Evolutionary conservation across 2,888 invertebrate species (phyloP).

Genomic region (Amblyteles armatorius): DNA sequence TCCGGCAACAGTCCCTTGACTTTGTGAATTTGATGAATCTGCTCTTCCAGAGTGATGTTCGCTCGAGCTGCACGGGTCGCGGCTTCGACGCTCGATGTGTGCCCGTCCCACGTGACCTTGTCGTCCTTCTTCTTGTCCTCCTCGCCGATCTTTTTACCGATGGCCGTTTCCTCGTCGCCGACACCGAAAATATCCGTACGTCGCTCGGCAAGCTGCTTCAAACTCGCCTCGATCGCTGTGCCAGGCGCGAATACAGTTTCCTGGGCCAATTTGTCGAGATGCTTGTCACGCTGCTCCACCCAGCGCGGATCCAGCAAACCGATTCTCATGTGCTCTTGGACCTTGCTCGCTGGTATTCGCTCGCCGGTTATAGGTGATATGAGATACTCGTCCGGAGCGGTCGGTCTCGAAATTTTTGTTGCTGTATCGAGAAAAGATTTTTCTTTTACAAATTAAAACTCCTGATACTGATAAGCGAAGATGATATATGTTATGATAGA

Average conservation of each 20-base stretch:
- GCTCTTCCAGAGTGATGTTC: conserved; percentile 97
- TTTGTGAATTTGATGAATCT: conserved; percentile 98
- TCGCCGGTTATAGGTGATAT: conserved; percentile 99
- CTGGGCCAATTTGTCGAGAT: conserved; percentile 96
- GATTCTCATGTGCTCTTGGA: conserved; percentile 99
- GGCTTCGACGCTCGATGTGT: conserved; percentile 98
- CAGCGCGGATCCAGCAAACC: conserved; percentile 98
- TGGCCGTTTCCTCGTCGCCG: conserved; percentile 99
- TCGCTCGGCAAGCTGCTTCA: conserved; percentile 98
- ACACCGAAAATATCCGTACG: conserved; percentile 99
- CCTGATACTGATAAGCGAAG: neutral
- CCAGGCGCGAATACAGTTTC: conserved; percentile 93
- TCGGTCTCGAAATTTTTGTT: conserved; percentile 87
- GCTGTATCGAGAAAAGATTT: conserved; percentile 75
- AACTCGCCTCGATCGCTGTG: conserved; percentile 97
- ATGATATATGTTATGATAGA: neutral
- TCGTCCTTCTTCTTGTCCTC: conserved; percentile 94
- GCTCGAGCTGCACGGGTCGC: conserved; percentile 97
- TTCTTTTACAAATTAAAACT: neutral
- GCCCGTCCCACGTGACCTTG: conserved; percentile 99
- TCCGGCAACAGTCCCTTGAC: conserved; percentile 97
- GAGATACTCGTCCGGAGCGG: conserved; percentile 93
- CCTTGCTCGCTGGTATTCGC: conserved; percentile 97
- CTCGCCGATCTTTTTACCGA: conserved; percentile 99
- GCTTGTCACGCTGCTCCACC: conserved; percentile 98